Evolutionary conservation across 2,113 vertebrate species (phyloP).

Genomic region (Phodopus roborovskii): DNA sequence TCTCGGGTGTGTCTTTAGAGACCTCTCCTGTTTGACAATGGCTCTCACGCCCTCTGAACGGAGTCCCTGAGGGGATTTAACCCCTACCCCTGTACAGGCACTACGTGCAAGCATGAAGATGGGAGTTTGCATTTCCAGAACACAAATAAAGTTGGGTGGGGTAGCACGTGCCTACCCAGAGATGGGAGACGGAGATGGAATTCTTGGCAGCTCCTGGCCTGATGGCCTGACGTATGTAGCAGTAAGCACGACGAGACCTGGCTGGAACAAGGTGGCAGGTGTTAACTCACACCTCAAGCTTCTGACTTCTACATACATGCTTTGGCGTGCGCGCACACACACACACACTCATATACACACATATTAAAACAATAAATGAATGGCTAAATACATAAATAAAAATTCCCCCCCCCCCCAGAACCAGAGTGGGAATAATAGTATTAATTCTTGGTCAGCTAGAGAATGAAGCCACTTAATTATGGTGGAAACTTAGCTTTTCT

Average conservation of each 20-base stretch:
- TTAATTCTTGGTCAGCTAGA: neutral
- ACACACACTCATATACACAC: rapidly evolving
- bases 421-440: neutral
- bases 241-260: neutral
- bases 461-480: neutral
- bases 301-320: neutral
- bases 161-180: neutral
- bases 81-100: too few relatives aligned
- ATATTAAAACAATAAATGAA: too few relatives aligned
- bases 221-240: too few relatives aligned
- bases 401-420: neutral
- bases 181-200: neutral
- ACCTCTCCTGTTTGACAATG: neutral
- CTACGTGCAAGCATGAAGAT: neutral
- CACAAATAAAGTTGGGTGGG: too few relatives aligned
- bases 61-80: constrained; percentile 31
- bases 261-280: neutral
- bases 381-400: neutral
- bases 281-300: neutral
- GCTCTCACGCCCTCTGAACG: neutral
- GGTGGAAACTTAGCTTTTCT: neutral
- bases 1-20: neutral
- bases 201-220: neutral
- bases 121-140: neutral
- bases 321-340: too few relatives aligned